Evolutionary conservation across 2,888 invertebrate genomes (phyloP), one percentile per base, ranked within the genome.

Genomic region (Protodeltote pygarga): DNA sequence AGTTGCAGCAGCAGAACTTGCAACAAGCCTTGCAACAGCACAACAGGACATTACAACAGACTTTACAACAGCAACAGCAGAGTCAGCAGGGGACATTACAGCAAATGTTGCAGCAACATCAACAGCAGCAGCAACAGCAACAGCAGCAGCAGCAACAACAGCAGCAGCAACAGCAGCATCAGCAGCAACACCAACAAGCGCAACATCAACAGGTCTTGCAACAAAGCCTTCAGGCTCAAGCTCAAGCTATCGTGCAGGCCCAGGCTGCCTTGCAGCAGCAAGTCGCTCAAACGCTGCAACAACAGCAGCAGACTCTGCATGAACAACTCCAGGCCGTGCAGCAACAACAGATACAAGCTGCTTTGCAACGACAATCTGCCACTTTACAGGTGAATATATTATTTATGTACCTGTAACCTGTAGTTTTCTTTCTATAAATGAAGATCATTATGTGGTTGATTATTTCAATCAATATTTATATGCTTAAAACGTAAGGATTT

Each of bases 301-400:
- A 90, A 57, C 91, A 91, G 50, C 89, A 89, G 48, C 92, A 89
- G 54, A 81, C 82, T 23, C 66, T 92, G 77, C 91, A 91, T 65
- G 91, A 91, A 35, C 90, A 89, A 64, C 73, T 92, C 47, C 91
- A 91, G 70, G 90, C 85, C 3, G 90, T 89, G 1, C 90, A 90
- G 47, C 92, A 91, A 67, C 91, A 90, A 65, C 90, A 92, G 62
- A 90, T 92, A 33, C 92, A 92, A 69, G 92, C 89, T 64, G 92
- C 89, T 27, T 73, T 91, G 53, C 92, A 92, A 66, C 63, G 89
- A 28, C 92, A 92, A 69, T 87, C 92, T 64, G 89, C 89, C 50
- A 87, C 89, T 20, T 74, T 92, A 67, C 92, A 91, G 85, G 92
- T 87, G 68, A 48, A 29, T 10, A 27, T 5, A 25, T 15, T 1